These are phyloP conservation scores for Flexamia atlantica DNA, from an alignment of 2,888 invertebrate genomes.

Conservation along the genomic window DNA sequence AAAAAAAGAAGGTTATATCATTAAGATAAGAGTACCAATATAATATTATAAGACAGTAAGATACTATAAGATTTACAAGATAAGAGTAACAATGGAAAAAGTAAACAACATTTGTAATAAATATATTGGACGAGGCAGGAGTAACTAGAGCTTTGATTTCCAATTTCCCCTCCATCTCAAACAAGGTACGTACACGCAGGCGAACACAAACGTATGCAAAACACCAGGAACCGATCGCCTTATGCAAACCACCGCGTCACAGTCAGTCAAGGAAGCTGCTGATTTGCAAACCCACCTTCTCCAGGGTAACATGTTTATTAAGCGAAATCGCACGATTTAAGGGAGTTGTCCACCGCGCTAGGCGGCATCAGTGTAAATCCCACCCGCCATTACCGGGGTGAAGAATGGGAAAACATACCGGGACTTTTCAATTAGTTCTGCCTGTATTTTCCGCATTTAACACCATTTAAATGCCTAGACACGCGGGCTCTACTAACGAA, in stretches of 20 bases:
- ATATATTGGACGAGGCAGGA: too few relatives aligned
- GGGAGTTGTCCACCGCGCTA: neutral
- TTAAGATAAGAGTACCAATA: too few relatives aligned
- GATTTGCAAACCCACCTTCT: constrained; percentile 27
- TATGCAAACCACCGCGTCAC: constrained; percentile 31
- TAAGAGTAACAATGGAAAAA: too few relatives aligned
- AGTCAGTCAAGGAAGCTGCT: constrained; percentile 24
- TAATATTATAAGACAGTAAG: too few relatives aligned
- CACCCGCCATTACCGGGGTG: constrained; percentile 12
- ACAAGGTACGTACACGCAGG: neutral
- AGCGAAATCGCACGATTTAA: constrained; percentile 47
- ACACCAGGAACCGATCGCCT: neutral
- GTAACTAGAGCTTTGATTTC: too few relatives aligned
- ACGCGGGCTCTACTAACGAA: constrained; percentile 30
- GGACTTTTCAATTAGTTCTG: constrained; percentile 47
- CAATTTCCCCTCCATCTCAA: neutral
- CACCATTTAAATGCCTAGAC: constrained; percentile 51
- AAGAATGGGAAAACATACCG: constrained; percentile 40
- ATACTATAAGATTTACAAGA: too few relatives aligned
- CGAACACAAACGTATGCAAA: neutral
- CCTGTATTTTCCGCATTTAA: constrained; percentile 44
- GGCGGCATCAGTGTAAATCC: neutral
- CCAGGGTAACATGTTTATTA: constrained; percentile 51
- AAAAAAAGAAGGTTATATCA: too few relatives aligned
- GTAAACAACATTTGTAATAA: too few relatives aligned